Percentiles rank a stretch among this genome's conserved stretches.
These are phyloP conservation scores for Carcharodon carcharias DNA, from an alignment of 2,797 vertebrate species.

Conservation along the genomic window DNA sequence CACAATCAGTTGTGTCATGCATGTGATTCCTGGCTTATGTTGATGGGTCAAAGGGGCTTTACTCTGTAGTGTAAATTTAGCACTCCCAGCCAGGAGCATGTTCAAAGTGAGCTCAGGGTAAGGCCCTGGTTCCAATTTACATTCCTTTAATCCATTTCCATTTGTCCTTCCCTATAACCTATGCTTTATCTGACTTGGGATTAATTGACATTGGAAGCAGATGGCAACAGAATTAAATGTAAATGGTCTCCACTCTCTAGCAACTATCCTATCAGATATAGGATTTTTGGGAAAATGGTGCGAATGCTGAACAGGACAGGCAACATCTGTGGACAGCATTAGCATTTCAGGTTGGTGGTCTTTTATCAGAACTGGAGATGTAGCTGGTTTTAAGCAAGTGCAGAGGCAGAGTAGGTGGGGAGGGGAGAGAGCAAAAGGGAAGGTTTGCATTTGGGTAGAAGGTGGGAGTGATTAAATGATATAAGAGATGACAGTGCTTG, in stretches of 20 bases:
- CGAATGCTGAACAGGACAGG: background rate
- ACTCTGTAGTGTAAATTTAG: background rate
- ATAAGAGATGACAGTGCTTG: background rate
- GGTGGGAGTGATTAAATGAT: background rate
- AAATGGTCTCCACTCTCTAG: background rate
- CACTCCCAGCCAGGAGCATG: background rate
- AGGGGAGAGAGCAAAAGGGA: background rate
- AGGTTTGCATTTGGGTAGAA: background rate
- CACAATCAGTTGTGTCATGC: background rate
- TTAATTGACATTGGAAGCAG: background rate
- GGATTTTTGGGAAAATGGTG: background rate
- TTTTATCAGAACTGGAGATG: too few relatives aligned
- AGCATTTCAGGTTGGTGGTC: background rate
- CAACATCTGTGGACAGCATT: background rate
- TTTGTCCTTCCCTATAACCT: background rate
- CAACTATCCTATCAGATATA: too few relatives aligned
- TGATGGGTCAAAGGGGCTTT: background rate
- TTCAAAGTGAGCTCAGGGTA: background rate
- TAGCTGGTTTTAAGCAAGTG: background rate
- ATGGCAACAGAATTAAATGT: background rate
- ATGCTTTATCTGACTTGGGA: background rate
- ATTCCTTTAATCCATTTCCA: background rate
- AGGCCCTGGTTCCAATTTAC: background rate
- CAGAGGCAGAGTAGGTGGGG: background rate
- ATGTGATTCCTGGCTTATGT: background rate